A percentile compares a stretch with the other conserved stretches of the same genome.
These are phyloP conservation scores for Notospermus geniculatus DNA, from an alignment of 1,140 invertebrate genomes.

Conservation along the genomic window DNA sequence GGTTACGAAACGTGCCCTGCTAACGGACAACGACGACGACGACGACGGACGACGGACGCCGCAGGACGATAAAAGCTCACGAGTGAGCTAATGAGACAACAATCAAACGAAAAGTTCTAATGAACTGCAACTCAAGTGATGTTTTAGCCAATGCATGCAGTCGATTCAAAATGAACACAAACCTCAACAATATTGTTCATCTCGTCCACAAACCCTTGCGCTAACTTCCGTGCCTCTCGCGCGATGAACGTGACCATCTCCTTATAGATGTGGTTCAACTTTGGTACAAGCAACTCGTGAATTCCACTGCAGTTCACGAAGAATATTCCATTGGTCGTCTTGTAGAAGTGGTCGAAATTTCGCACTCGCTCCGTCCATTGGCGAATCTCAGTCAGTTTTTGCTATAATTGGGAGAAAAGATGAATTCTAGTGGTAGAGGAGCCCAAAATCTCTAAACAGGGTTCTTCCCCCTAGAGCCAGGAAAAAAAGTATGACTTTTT, in stretches of 20 bases:
- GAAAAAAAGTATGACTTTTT: too few species aligned
- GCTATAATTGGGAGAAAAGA: slow-evolving; percentile 29
- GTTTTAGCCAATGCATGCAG: neutral
- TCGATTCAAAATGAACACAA: slow-evolving; percentile 8
- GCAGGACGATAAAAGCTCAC: too few species aligned
- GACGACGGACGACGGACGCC: too few species aligned
- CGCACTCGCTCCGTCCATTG: slow-evolving; percentile 49
- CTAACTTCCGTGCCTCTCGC: slow-evolving; percentile 37
- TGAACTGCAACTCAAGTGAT: too few species aligned
- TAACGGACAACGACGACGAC: too few species aligned
- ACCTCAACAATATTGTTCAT: slow-evolving; percentile 46
- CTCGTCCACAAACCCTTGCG: slow-evolving; percentile 41
- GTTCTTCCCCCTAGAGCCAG: too few species aligned
- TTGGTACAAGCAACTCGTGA: slow-evolving; percentile 44
- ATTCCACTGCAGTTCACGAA: slow-evolving; percentile 47
- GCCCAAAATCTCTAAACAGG: too few species aligned
- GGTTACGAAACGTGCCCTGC: too few species aligned
- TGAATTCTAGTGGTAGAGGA: too few species aligned
- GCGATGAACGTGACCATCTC: slow-evolving; percentile 49
- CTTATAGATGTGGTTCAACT: slow-evolving; percentile 47
- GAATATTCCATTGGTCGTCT: slow-evolving; percentile 48
- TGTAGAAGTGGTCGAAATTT: slow-evolving; percentile 47
- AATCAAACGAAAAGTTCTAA: too few species aligned
- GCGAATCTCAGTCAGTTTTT: slow-evolving; percentile 50
- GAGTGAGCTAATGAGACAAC: too few species aligned